Evolutionary conservation across 2,888 invertebrate species (phyloP).

Genomic region (Brachyptera putata): DNA sequence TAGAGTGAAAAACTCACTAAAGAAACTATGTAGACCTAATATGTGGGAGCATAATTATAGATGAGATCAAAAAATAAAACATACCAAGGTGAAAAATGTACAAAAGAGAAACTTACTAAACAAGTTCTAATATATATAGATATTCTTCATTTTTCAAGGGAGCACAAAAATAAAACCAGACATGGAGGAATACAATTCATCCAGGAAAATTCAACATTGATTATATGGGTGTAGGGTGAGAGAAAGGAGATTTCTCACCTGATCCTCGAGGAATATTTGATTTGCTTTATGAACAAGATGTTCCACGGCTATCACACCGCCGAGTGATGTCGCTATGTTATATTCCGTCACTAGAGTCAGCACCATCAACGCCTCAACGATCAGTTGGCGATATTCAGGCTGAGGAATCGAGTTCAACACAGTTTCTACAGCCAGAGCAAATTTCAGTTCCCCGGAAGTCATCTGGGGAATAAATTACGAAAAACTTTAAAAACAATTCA

Average conservation of each 20-base stretch:
- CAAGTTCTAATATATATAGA: too few relatives aligned
- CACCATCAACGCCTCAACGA: slow-evolving; percentile 97
- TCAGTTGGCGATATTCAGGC: slow-evolving; percentile 94
- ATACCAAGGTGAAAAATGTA: too few relatives aligned
- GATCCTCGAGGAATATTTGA: slow-evolving; percentile 90
- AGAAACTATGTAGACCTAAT: too few relatives aligned
- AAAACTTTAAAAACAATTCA: background rate
- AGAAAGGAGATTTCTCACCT: slow-evolving; percentile 68
- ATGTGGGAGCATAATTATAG: too few relatives aligned
- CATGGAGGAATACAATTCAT: too few relatives aligned
- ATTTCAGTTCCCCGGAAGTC: slow-evolving; percentile 97
- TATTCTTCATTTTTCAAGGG: too few relatives aligned
- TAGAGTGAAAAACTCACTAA: too few relatives aligned
- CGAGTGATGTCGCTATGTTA: slow-evolving; percentile 70
- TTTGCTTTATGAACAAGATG: slow-evolving; percentile 92
- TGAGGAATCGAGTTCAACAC: slow-evolving; percentile 96
- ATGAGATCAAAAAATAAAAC: too few relatives aligned
- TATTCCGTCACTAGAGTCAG: slow-evolving; percentile 86
- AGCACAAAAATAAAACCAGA: too few relatives aligned
- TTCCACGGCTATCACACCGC: slow-evolving; percentile 82
- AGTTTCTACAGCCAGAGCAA: slow-evolving; percentile 95
- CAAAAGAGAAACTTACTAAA: too few relatives aligned
- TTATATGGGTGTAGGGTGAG: too few relatives aligned
- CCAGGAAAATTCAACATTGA: too few relatives aligned
- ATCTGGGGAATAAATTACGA: slow-evolving; percentile 52